phyloP scores from a whole-genome alignment of 2,888 invertebrate species.

The Amphipoea lucens region DNA sequence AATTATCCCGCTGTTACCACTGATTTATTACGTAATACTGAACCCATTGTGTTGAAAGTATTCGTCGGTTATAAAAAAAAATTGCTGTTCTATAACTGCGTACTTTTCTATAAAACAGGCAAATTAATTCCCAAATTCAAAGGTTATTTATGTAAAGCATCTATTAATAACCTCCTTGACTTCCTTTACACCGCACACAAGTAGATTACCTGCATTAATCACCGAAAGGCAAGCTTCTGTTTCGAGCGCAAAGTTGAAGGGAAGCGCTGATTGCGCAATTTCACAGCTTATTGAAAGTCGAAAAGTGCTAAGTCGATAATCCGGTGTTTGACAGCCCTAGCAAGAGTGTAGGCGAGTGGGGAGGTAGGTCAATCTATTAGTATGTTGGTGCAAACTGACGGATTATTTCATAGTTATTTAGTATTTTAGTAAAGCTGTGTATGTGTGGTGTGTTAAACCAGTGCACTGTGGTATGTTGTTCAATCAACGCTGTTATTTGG shows the following conservation, averaged over 20 bases:
- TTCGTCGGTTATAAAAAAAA: no score
- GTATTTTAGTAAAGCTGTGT: constrained; percentile 11
- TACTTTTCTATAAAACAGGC: no score
- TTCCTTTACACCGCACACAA: background rate
- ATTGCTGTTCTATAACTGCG: no score
- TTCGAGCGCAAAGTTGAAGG: constrained; percentile 24
- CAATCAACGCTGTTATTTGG: constrained; percentile 10
- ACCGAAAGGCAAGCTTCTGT: constrained; percentile 8
- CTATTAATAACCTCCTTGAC: background rate
- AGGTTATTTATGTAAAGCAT: background rate
- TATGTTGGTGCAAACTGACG: constrained; percentile 58
- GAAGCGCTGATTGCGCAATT: constrained; percentile 34
- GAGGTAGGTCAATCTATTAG: constrained; percentile 68
- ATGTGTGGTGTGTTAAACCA: constrained; percentile 19
- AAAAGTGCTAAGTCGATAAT: constrained; percentile 37
- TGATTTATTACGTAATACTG: no score
- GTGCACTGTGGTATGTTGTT: background rate
- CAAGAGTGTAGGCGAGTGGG: constrained; percentile 26
- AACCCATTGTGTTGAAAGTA: no score
- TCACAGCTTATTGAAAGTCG: constrained; percentile 25
- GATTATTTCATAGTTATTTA: constrained; percentile 51
- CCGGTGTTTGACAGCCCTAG: constrained; percentile 55
- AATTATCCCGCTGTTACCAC: no score
- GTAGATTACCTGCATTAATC: constrained; percentile 14
- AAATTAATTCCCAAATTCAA: background rate